These are phyloP conservation scores for Pterostichus niger DNA, from an alignment of 2,888 invertebrate species.

Conservation along the genomic window DNA sequence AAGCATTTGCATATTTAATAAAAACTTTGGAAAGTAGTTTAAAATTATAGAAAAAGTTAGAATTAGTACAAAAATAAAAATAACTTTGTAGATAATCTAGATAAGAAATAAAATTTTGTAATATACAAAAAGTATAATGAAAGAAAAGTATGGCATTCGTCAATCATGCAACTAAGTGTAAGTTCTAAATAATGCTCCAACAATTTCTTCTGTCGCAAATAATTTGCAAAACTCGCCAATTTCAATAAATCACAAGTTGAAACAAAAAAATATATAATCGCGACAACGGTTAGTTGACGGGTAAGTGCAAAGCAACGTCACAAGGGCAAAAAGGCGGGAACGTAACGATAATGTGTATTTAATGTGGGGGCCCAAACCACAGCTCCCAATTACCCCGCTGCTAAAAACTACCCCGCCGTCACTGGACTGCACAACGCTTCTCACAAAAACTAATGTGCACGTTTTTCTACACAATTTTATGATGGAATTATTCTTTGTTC, in stretches of 20 bases:
- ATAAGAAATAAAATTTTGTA: too few relatives aligned
- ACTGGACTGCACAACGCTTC: background rate
- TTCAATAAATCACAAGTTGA: slow-evolving; percentile 34
- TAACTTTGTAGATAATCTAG: too few relatives aligned
- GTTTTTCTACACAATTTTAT: slow-evolving; percentile 26
- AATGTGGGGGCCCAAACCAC: slow-evolving; percentile 50
- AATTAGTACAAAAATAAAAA: too few relatives aligned
- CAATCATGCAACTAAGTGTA: slow-evolving; percentile 24
- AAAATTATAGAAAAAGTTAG: too few relatives aligned
- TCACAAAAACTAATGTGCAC: slow-evolving; percentile 35
- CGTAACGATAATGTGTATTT: slow-evolving; percentile 65
- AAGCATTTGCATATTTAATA: too few relatives aligned
- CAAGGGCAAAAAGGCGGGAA: background rate
- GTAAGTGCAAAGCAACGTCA: slow-evolving; percentile 40
- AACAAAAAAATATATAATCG: slow-evolving; percentile 39
- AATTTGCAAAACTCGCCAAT: slow-evolving; percentile 18
- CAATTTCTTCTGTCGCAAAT: slow-evolving; percentile 9
- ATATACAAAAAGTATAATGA: background rate
- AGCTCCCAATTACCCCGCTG: slow-evolving; percentile 42
- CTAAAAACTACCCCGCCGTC: slow-evolving; percentile 34
- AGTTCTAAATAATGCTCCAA: slow-evolving; percentile 2
- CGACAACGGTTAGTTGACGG: slow-evolving; percentile 35
- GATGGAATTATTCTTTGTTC: slow-evolving; percentile 2
- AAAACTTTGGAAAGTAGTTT: too few relatives aligned
- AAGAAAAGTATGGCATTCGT: background rate